phyloP scores from a whole-genome alignment of 2,888 invertebrate genomes.

The Pheosia gnoma region DNA sequence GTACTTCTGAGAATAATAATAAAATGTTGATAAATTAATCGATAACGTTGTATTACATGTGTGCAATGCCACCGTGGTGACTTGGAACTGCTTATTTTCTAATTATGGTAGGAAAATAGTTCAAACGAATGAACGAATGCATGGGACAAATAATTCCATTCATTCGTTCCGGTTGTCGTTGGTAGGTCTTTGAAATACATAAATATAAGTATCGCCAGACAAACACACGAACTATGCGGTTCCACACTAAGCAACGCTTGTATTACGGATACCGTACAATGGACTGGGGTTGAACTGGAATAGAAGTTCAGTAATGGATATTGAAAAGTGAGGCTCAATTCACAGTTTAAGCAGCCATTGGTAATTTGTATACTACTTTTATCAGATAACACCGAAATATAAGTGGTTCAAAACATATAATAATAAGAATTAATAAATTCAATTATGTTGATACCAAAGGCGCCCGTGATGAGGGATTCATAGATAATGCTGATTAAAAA shows the following conservation, averaged over 20 bases:
- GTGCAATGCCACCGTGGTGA: background rate
- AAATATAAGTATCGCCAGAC: too few species aligned
- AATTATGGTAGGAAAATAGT: background rate
- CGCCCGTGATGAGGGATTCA: background rate
- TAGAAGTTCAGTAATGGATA: too few species aligned
- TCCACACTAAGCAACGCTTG: too few species aligned
- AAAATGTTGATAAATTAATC: constrained; percentile 21
- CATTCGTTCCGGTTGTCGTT: too few species aligned
- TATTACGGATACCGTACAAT: too few species aligned
- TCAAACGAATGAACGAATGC: too few species aligned
- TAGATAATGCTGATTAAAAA: background rate
- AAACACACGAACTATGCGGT: too few species aligned
- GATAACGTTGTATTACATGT: constrained; percentile 14
- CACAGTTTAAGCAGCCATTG: background rate
- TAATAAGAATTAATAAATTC: background rate
- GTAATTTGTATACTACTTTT: background rate
- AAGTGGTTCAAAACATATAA: constrained; percentile 1
- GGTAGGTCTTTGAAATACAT: too few species aligned
- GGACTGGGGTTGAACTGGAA: too few species aligned
- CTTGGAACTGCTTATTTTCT: background rate
- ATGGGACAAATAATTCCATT: too few species aligned
- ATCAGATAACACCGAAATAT: background rate
- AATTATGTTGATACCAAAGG: background rate
- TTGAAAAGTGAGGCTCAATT: background rate
- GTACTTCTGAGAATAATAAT: constrained; percentile 10